These are phyloP conservation scores for Myrmecobius fasciatus DNA, from an alignment of 2,113 vertebrate species.

Conservation along the genomic window DNA sequence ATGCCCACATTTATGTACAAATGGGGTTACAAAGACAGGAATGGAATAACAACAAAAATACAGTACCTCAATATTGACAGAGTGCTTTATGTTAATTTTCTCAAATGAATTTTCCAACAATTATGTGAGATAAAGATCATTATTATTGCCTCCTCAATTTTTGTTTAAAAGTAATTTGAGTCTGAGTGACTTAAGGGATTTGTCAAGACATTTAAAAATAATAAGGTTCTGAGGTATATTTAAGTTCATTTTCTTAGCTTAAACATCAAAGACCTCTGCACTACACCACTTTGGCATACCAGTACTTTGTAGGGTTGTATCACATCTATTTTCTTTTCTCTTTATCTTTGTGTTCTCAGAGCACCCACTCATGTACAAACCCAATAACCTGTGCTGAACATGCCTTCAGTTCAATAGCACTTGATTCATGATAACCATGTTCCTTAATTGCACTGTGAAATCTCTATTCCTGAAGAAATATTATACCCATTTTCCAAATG, in stretches of 20 bases:
- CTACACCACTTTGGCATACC: neutral
- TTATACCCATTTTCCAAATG: neutral
- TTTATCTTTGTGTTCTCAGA: neutral
- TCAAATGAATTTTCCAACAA: neutral
- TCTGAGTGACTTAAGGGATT: too few relatives aligned
- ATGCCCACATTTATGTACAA: neutral
- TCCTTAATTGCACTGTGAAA: neutral
- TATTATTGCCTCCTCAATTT: neutral
- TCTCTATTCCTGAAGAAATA: neutral
- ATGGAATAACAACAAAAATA: neutral
- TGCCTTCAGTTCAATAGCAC: neutral
- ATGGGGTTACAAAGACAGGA: too few relatives aligned
- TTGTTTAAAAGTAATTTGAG: neutral
- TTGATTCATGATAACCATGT: neutral
- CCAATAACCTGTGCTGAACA: neutral
- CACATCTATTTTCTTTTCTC: neutral
- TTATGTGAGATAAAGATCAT: neutral
- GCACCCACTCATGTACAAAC: neutral
- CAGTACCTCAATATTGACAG: neutral
- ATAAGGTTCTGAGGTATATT: too few relatives aligned
- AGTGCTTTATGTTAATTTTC: neutral
- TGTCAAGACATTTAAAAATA: too few relatives aligned
- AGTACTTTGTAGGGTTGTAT: neutral
- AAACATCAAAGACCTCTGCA: neutral
- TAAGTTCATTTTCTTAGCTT: neutral